A percentile compares a stretch with the other conserved stretches of the same genome.
Evolutionary conservation across 2,797 vertebrate species (phyloP).

Genomic region (Anguilla megastoma): DNA sequence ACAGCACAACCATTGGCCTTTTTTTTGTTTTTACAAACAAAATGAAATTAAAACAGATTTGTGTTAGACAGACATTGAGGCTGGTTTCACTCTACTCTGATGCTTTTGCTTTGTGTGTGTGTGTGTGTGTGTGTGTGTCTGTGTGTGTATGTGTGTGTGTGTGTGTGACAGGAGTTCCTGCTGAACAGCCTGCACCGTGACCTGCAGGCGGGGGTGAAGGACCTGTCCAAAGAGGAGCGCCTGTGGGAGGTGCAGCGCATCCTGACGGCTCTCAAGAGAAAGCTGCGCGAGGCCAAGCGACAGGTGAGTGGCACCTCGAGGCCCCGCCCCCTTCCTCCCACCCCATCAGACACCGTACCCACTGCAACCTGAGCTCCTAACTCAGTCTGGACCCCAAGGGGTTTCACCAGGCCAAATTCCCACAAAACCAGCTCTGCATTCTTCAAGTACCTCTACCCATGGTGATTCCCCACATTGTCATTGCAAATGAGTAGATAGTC

Average conservation of each 20-base stretch:
- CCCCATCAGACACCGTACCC: neutral
- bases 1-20: too few species aligned
- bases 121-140: constrained; percentile 35
- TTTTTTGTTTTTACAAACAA: neutral
- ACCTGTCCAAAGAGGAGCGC: constrained; percentile 96
- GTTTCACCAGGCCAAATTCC: too few species aligned
- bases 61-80: neutral
- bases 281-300: constrained; percentile 94
- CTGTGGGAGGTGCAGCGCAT: constrained; percentile 99
- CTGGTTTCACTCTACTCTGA: neutral
- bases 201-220: constrained; percentile 95
- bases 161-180: constrained; percentile 85
- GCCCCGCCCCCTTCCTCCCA: neutral
- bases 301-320: constrained; percentile 68
- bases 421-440: too few species aligned
- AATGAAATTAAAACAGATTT: neutral
- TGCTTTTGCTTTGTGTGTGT: neutral
- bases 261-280: constrained; percentile 95
- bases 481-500: too few species aligned
- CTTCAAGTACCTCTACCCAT: too few species aligned
- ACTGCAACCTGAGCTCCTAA: too few species aligned
- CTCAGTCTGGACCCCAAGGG: too few species aligned
- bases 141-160: constrained; percentile 24
- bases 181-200: constrained; percentile 97
- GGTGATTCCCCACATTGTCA: too few species aligned